phyloP scores from a whole-genome alignment of 2,888 invertebrate genomes.

The Dermolepida albohirtum region DNA sequence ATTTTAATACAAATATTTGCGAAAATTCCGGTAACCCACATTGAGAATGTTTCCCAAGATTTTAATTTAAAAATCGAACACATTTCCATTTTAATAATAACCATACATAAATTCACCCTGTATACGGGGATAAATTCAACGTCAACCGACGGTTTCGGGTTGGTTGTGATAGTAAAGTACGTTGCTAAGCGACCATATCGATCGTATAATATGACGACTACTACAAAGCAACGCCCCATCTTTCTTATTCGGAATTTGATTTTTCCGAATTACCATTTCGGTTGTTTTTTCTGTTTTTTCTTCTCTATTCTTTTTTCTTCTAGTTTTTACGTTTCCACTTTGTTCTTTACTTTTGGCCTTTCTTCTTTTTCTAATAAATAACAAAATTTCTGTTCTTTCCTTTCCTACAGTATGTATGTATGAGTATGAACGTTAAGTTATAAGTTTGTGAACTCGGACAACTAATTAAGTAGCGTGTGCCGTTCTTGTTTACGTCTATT shows the following conservation, averaged over 20 bases:
- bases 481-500: slow-evolving; percentile 7
- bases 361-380: neutral
- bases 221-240: slow-evolving; percentile 48
- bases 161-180: slow-evolving; percentile 50
- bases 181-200: slow-evolving; percentile 52
- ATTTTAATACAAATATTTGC: too few species aligned
- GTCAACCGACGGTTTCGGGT: slow-evolving; percentile 42
- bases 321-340: slow-evolving; percentile 1
- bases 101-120: slow-evolving; percentile 23
- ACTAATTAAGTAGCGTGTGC: slow-evolving; percentile 21
- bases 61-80: too few species aligned
- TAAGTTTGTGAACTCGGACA: slow-evolving; percentile 24
- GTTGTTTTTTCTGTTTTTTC: slow-evolving; percentile 2
- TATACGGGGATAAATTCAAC: slow-evolving; percentile 24
- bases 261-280: slow-evolving; percentile 36
- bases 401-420: neutral
- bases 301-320: neutral
- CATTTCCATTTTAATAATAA: slow-evolving; percentile 8
- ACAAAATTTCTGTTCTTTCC: neutral
- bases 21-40: too few species aligned
- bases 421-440: neutral
- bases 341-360: neutral
- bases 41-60: too few species aligned
- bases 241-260: slow-evolving; percentile 42
- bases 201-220: slow-evolving; percentile 50